Evolutionary conservation across 2,888 invertebrate genomes (phyloP).

Genomic region (Dasypolia templi): DNA sequence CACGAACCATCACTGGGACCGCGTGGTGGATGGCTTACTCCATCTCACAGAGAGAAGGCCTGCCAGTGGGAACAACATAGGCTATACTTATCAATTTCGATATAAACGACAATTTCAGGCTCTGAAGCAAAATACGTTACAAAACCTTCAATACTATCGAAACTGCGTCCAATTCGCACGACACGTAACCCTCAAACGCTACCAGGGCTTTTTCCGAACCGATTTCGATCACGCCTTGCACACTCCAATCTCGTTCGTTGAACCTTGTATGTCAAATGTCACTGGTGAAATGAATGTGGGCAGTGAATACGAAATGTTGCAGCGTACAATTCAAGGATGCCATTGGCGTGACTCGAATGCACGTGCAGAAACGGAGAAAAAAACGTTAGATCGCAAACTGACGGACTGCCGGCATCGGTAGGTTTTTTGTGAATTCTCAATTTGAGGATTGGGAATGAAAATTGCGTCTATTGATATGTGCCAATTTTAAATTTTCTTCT

Average conservation of each 20-base stretch:
- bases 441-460: background rate
- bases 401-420: conserved; percentile 19
- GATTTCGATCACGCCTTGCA: conserved; percentile 42
- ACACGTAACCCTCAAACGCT: conserved; percentile 25
- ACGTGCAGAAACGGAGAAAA: conserved; percentile 49
- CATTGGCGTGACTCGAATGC: conserved; percentile 82
- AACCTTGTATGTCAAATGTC: conserved; percentile 78
- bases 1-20: too few relatives aligned
- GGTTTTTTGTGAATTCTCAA: conserved; percentile 13
- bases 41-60: too few relatives aligned
- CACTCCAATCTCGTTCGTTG: conserved; percentile 67
- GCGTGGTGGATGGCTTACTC: too few relatives aligned
- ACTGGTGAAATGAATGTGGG: conserved; percentile 77
- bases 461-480: conserved; percentile 6
- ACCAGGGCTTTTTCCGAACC: conserved; percentile 27
- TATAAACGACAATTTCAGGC: background rate
- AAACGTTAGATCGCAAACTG: conserved; percentile 29
- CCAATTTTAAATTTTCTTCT: too few relatives aligned
- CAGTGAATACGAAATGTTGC: conserved; percentile 77
- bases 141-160: background rate
- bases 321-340: conserved; percentile 72
- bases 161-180: background rate
- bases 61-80: too few relatives aligned
- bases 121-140: background rate
- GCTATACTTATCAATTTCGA: background rate